phyloP scores from a whole-genome alignment of 2,888 invertebrate species.

The Brenthis daphne region DNA sequence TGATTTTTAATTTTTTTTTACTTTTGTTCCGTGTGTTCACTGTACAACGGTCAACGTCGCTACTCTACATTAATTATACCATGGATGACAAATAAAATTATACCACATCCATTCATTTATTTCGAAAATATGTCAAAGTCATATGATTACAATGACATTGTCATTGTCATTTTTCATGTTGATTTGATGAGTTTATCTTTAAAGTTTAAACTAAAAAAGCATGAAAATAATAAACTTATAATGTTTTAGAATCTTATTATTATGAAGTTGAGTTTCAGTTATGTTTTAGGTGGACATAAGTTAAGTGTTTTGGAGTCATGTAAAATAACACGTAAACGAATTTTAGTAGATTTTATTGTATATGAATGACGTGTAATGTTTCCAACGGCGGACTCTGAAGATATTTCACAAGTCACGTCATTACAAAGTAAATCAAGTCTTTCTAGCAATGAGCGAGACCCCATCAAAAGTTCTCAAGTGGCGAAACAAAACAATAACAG shows the following conservation, averaged over 20 bases:
- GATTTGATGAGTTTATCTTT: neutral
- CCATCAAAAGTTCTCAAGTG: constrained; percentile 60
- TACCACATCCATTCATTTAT: neutral
- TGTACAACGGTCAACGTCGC: no score
- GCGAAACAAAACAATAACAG: constrained; percentile 62
- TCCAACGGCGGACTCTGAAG: constrained; percentile 76
- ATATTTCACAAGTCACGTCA: constrained; percentile 76
- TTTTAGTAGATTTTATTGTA: constrained; percentile 54
- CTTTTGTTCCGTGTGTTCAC: no score
- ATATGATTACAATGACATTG: constrained; percentile 20
- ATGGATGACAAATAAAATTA: no score
- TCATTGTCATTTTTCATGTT: constrained; percentile 7
- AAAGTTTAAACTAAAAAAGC: neutral
- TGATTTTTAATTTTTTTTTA: no score
- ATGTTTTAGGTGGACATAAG: constrained; percentile 39
- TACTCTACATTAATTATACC: no score
- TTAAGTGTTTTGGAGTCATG: constrained; percentile 52
- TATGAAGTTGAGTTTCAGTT: constrained; percentile 38
- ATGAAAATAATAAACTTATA: constrained; percentile 3
- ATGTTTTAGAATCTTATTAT: constrained; percentile 31
- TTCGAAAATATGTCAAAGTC: constrained; percentile 12
- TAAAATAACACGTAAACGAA: constrained; percentile 49
- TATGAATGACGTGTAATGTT: constrained; percentile 82
- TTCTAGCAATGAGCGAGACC: constrained; percentile 70
- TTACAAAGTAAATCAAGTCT: constrained; percentile 58